Evolutionary conservation across 1,140 invertebrate genomes (phyloP), one percentile per base, ranked within the genome.

Genomic region (Microplitis mediator): DNA sequence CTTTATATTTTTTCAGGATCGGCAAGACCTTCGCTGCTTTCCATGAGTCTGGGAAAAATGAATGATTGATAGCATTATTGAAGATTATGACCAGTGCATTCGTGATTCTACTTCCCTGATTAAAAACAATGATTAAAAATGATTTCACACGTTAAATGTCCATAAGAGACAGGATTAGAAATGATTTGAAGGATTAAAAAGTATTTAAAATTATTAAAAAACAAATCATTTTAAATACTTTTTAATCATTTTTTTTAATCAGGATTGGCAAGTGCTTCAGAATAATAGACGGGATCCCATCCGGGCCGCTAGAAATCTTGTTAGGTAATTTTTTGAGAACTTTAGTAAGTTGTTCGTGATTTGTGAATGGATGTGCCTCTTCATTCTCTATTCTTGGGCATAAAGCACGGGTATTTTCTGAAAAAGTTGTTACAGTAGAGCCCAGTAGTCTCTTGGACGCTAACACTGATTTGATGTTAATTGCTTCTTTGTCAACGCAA

Each of bases 1-100:
- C 50, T 76, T 78, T 78, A 3, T 68, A 45, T 52, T 75, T 70
- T 69, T 79, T 80, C 0, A 58, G 60, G 0, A 81, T 69, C 3
- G 74, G 69, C 4, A 75, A 52, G 1, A 50, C 45, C 13, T 50
- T 50, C 6, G 45, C 45, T 2, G 45, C 13, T 56, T 56, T 56
- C 4, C 52, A 56, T 9, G 52, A 9, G 11, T 16, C 14, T 5
- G 52, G 52, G 3, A 56, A 56, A 3, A n/a, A 56, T 9, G 11
- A 16, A 13, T 9, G 11, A 16, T 56, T 56, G 1, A 56, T 5
- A 56, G n/a, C 9, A 16, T 9, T 56, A 16, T 56, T 56, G n/a
- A 56, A 56, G 5, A 56, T 9, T 13, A 13, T 56, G 14, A 16
- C 14, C 4, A n/a, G 3, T 5, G 52, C 52, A n/a, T 1, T 14